These are phyloP conservation scores for Notolepis coatsorum DNA, from an alignment of 2,797 vertebrate species.

Conservation along the genomic window DNA sequence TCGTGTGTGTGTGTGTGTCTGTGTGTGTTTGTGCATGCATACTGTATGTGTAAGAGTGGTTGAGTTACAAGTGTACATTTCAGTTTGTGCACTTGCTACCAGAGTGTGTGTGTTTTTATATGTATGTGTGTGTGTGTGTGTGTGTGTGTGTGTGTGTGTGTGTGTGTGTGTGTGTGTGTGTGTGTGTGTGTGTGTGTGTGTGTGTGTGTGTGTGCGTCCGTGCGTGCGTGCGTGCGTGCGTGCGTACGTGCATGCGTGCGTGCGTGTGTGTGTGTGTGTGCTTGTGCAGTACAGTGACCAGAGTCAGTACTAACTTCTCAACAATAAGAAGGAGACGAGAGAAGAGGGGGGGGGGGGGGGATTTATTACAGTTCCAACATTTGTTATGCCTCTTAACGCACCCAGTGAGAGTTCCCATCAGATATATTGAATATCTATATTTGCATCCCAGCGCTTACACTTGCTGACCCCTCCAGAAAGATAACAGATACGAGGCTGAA, in stretches of 20 bases:
- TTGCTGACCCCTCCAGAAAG: slow-evolving; percentile 62
- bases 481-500: slow-evolving; percentile 63
- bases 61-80: slow-evolving; percentile 13
- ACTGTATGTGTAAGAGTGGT: slow-evolving; percentile 21
- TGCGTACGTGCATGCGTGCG: not conserved
- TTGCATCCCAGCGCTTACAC: slow-evolving; percentile 61
- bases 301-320: slow-evolving; percentile 23
- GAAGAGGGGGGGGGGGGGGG: slow-evolving; percentile 34
- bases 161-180: slow-evolving; percentile 34
- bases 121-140: not conserved
- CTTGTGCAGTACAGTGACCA: slow-evolving; percentile 18
- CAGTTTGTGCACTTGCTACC: too few species aligned
- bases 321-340: too few species aligned
- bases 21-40: slow-evolving; percentile 33
- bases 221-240: slow-evolving; percentile 20
- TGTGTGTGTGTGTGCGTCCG: slow-evolving; percentile 32
- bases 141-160: slow-evolving; percentile 4
- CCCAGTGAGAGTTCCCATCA: slow-evolving; percentile 58
- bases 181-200: slow-evolving; percentile 11
- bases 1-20: slow-evolving; percentile 6
- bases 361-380: slow-evolving; percentile 64
- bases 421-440: slow-evolving; percentile 77
- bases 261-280: not conserved
- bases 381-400: slow-evolving; percentile 67
- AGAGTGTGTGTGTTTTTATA: too few species aligned